Evolutionary conservation across 2,797 vertebrate species (phyloP).

Genomic region (Anas capensis): DNA sequence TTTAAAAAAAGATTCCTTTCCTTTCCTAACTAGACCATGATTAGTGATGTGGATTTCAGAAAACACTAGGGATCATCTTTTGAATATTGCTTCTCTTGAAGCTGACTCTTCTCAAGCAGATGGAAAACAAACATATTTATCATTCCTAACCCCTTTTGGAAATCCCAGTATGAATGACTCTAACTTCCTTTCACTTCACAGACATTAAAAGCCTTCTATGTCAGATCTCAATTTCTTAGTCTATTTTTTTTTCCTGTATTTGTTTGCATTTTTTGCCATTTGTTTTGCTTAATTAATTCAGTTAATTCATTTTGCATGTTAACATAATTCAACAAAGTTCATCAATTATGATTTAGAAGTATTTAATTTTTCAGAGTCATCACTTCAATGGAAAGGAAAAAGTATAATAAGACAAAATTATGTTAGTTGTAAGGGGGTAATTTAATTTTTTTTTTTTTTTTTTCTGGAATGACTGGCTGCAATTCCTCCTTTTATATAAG

Average conservation of each 20-base stretch:
- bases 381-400: neutral
- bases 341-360: constrained; percentile 26
- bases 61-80: neutral
- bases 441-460: constrained; percentile 29
- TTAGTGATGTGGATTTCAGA: neutral
- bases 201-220: neutral
- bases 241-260: neutral
- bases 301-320: neutral
- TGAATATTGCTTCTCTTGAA: neutral
- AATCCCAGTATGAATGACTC: neutral
- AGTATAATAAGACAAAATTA: constrained; percentile 23
- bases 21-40: neutral
- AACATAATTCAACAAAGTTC: neutral
- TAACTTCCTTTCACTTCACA: neutral
- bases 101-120: neutral
- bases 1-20: neutral
- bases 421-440: constrained; percentile 9
- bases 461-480: neutral
- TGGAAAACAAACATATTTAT: neutral
- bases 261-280: neutral
- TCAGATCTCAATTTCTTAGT: neutral
- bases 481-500: constrained; percentile 40
- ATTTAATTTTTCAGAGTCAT: constrained; percentile 17
- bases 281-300: neutral
- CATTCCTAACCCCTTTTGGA: neutral